Conservation (phyloP, 2,888 invertebrate genomes). For the Osmoderma eremita region DNA sequence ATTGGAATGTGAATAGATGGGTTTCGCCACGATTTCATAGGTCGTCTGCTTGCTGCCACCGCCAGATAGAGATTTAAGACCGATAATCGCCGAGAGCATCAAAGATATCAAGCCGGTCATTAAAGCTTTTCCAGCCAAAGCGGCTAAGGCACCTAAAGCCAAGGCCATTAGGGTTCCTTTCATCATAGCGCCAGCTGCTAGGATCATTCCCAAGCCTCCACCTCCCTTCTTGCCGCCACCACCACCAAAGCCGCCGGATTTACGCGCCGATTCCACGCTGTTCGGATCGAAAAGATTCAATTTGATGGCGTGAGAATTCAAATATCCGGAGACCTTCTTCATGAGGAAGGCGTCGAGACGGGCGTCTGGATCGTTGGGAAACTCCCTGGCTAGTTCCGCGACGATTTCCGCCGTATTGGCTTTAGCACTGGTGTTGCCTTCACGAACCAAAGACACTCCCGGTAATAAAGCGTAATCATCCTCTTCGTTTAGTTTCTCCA, state of each 20-base stretch:
- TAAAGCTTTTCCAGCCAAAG: constrained; percentile 84
- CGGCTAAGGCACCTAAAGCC: constrained; percentile 77
- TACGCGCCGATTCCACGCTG: constrained; percentile 64
- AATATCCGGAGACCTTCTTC: constrained; percentile 75
- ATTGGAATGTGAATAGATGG: constrained; percentile 77
- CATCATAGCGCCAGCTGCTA: constrained; percentile 69
- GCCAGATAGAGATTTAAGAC: constrained; percentile 75
- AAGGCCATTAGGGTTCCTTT: constrained; percentile 78
- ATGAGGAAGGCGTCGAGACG: constrained; percentile 79
- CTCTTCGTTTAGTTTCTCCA: constrained; percentile 78
- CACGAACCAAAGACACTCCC: constrained; percentile 79
- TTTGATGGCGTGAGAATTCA: constrained; percentile 79
- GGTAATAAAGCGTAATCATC: constrained; percentile 76
- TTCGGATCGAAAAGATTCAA: constrained; percentile 76
- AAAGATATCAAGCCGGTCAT: constrained; percentile 85
- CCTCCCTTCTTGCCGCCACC: constrained; percentile 66
- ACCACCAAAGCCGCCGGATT: constrained; percentile 61
- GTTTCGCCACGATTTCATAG: constrained; percentile 86
- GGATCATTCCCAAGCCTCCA: constrained; percentile 64
- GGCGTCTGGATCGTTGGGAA: constrained; percentile 80
- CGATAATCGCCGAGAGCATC: constrained; percentile 79
- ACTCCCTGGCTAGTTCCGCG: constrained; percentile 78
- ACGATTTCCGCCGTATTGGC: constrained; percentile 75
- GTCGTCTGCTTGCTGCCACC: constrained; percentile 78
- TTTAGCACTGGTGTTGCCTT: constrained; percentile 67